These are phyloP conservation scores for Podilymbus podiceps DNA, from an alignment of 2,113 vertebrate genomes.

Conservation along the genomic window DNA sequence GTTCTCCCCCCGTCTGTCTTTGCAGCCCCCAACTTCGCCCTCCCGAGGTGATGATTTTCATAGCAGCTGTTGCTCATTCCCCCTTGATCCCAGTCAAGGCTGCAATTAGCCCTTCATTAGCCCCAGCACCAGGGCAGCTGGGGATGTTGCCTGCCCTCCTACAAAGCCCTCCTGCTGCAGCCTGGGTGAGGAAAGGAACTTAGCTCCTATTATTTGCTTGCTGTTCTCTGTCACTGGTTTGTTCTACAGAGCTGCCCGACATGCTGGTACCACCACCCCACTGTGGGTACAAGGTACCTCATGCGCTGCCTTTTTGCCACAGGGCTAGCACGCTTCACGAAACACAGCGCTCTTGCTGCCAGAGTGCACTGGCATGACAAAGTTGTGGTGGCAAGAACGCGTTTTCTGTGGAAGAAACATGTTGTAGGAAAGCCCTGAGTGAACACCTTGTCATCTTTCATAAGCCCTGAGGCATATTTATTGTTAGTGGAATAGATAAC, in stretches of 20 bases:
- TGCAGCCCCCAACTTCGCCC: rapidly evolving
- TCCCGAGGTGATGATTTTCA: background rate
- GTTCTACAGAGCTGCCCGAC: rapidly evolving
- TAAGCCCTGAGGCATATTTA: background rate
- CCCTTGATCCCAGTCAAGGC: background rate
- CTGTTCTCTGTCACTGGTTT: background rate
- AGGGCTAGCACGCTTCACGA: background rate
- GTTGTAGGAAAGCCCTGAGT: background rate
- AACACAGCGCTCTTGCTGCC: rapidly evolving
- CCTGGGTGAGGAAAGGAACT: background rate
- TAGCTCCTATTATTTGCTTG: background rate
- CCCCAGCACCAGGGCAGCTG: background rate
- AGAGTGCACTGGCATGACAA: background rate
- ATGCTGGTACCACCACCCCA: rapidly evolving
- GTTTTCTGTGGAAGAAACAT: background rate
- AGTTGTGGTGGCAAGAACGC: background rate
- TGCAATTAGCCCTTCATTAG: background rate
- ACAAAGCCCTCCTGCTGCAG: background rate
- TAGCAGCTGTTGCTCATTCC: background rate
- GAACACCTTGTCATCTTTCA: background rate
- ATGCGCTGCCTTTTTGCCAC: background rate
- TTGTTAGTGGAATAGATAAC: background rate
- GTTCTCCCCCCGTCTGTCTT: rapidly evolving
- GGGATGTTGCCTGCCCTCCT: background rate
- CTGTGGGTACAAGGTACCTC: background rate